phyloP scores from a whole-genome alignment of 2,888 invertebrate species.

The Agrochola litura region DNA sequence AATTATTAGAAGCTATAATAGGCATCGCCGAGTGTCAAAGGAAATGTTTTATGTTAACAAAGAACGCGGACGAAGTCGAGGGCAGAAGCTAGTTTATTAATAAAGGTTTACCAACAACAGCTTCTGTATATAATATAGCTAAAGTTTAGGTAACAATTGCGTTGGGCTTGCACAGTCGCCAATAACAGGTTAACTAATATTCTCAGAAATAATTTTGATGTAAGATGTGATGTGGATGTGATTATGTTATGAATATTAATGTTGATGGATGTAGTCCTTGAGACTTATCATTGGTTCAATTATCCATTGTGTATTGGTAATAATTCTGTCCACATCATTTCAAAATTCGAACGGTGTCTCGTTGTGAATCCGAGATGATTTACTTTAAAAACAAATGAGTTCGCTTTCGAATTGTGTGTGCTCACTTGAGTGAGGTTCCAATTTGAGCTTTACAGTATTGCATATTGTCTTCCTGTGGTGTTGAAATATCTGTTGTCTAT shows the following conservation, averaged over 20 bases:
- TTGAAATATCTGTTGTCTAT: conserved; percentile 6
- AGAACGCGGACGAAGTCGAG: no score
- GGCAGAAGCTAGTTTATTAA: background rate
- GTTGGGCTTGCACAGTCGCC: background rate
- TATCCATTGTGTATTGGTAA: background rate
- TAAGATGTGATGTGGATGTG: background rate
- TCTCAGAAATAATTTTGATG: no score
- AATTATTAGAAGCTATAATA: background rate
- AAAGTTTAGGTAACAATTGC: no score
- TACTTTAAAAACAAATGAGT: conserved; percentile 28
- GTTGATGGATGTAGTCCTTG: background rate
- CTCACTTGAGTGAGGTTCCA: background rate
- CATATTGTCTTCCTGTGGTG: background rate
- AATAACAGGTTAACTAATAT: background rate
- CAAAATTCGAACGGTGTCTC: conserved; percentile 7
- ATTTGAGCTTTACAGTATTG: background rate
- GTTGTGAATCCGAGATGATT: background rate
- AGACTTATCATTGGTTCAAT: background rate
- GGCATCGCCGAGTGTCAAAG: background rate
- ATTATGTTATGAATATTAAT: background rate
- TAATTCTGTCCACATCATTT: background rate
- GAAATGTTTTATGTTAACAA: background rate
- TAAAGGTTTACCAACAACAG: background rate
- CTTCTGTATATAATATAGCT: background rate
- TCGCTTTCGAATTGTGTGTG: conserved; percentile 19